Evolutionary conservation across 2,797 vertebrate species (phyloP).

Genomic region (Cossypha heuglini): DNA sequence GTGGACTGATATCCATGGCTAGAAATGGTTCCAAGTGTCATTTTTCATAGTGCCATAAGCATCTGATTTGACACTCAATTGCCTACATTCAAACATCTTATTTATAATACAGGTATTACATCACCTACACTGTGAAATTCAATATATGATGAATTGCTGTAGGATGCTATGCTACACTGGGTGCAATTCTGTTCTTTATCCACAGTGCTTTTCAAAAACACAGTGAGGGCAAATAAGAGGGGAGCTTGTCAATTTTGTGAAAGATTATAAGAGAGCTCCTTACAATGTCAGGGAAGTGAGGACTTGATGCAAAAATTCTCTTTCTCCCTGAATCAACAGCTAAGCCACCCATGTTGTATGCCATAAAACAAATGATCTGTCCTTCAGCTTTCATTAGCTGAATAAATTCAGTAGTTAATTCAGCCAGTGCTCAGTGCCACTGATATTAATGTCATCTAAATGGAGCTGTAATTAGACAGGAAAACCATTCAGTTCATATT

Average conservation of each 20-base stretch:
- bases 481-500: slow-evolving; percentile 31
- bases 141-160: neutral
- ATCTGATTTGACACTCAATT: neutral
- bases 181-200: neutral
- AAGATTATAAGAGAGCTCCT: neutral
- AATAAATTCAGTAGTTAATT: slow-evolving; percentile 8
- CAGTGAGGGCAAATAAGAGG: neutral
- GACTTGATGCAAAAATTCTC: neutral
- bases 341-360: neutral
- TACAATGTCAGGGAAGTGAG: neutral
- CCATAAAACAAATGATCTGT: neutral
- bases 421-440: neutral
- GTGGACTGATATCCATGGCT: neutral
- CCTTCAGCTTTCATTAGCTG: slow-evolving; percentile 14
- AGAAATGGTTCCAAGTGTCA: neutral
- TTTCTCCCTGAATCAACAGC: neutral
- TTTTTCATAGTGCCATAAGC: neutral
- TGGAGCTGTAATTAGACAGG: slow-evolving; percentile 29
- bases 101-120: neutral
- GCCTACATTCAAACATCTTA: neutral
- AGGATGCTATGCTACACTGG: neutral
- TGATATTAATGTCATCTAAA: slow-evolving; percentile 10
- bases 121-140: neutral
- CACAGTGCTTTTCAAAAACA: neutral
- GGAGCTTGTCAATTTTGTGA: neutral